These are phyloP conservation scores for Climacteris rufus DNA, from an alignment of 2,113 vertebrate genomes.

Conservation along the genomic window DNA sequence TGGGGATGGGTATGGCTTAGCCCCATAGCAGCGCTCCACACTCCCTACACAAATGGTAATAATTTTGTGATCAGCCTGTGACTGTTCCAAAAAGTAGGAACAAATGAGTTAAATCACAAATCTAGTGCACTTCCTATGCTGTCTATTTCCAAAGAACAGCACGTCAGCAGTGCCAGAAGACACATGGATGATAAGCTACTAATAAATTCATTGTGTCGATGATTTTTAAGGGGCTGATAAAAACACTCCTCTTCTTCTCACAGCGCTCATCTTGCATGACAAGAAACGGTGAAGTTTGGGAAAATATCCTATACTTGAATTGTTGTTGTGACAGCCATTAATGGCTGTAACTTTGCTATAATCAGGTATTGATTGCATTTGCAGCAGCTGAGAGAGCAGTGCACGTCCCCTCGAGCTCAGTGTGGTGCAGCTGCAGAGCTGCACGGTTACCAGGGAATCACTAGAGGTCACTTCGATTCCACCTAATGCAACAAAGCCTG, in stretches of 20 bases:
- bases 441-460: constrained; percentile 9
- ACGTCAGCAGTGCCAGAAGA: constrained; percentile 32
- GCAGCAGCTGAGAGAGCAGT: background rate
- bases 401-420: background rate
- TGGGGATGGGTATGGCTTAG: background rate
- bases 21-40: background rate
- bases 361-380: background rate
- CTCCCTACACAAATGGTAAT: background rate
- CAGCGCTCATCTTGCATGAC: background rate
- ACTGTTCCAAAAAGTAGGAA: constrained; percentile 29
- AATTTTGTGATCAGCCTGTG: background rate
- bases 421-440: background rate
- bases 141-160: constrained; percentile 31
- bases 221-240: constrained; percentile 46
- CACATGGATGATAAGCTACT: constrained; percentile 45
- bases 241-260: background rate
- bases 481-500: background rate
- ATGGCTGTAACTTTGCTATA: background rate
- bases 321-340: background rate
- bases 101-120: constrained; percentile 28
- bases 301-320: background rate
- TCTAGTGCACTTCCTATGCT: background rate
- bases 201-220: constrained; percentile 56
- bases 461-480: constrained; percentile 71
- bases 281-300: background rate